phyloP scores from a whole-genome alignment of 2,113 vertebrate species.

The Pelecanoides urinatrix region DNA sequence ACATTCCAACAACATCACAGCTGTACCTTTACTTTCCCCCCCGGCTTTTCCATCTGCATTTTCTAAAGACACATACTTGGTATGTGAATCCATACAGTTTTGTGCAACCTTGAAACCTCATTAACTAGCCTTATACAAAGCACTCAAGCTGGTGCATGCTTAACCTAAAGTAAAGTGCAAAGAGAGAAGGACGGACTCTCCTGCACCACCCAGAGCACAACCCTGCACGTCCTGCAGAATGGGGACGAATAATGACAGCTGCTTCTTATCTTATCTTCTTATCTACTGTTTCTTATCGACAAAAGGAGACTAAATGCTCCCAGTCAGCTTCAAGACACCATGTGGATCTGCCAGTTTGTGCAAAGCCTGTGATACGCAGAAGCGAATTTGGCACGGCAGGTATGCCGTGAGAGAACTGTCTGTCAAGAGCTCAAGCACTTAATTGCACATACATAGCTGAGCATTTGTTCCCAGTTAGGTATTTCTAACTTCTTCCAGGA shows the following conservation, averaged over 20 bases:
- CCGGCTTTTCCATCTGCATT: not conserved
- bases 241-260: not conserved
- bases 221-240: fast-evolving
- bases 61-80: not conserved
- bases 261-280: no score
- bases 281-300: not conserved
- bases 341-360: not conserved
- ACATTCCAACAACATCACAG: not conserved
- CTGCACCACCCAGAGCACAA: not conserved
- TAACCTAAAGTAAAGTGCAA: not conserved
- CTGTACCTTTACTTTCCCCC: not conserved
- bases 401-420: not conserved
- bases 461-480: not conserved
- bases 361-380: not conserved
- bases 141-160: not conserved
- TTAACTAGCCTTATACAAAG: not conserved
- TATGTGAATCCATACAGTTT: not conserved
- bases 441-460: fast-evolving
- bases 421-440: not conserved
- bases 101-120: not conserved
- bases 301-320: not conserved
- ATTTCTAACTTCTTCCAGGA: not conserved
- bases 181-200: not conserved
- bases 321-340: not conserved
- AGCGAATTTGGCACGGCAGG: not conserved